phyloP scores from a whole-genome alignment of 2,113 vertebrate species.

The Phylloscopus whistleri region DNA sequence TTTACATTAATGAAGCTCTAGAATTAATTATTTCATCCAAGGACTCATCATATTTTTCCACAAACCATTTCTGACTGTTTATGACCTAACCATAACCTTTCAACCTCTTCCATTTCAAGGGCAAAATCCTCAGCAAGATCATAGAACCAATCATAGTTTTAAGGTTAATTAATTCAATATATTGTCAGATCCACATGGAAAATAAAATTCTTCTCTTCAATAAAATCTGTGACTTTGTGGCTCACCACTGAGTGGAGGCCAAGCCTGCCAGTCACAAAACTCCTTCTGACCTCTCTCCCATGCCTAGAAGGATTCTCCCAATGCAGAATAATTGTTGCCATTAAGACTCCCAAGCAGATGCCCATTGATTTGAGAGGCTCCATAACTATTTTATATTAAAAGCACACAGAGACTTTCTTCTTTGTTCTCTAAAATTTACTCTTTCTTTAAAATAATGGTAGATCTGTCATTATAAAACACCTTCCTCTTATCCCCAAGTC shows the following conservation, averaged over 20 bases:
- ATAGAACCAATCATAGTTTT: not conserved
- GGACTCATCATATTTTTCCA: not conserved
- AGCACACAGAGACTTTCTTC: not conserved
- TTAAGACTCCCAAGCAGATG: not conserved
- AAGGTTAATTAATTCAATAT: not conserved
- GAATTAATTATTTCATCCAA: not conserved
- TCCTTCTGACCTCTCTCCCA: not conserved
- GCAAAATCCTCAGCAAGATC: not conserved
- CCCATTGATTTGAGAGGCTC: not conserved
- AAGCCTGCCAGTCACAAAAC: not conserved
- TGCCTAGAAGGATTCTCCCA: not conserved
- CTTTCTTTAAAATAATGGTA: not conserved
- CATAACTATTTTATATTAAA: not conserved
- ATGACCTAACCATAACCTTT: not conserved
- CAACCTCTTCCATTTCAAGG: not conserved
- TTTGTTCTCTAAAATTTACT: not conserved
- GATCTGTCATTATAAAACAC: not conserved
- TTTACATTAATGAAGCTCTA: not conserved
- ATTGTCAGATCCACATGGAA: not conserved
- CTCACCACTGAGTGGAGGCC: not conserved
- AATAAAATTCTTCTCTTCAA: not conserved
- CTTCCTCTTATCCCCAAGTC: accelerated
- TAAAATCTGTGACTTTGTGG: not conserved
- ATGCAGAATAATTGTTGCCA: not conserved
- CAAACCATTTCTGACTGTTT: not conserved